These are phyloP conservation scores for Punctoribates punctum DNA, from an alignment of 2,888 invertebrate genomes.

Conservation along the genomic window DNA sequence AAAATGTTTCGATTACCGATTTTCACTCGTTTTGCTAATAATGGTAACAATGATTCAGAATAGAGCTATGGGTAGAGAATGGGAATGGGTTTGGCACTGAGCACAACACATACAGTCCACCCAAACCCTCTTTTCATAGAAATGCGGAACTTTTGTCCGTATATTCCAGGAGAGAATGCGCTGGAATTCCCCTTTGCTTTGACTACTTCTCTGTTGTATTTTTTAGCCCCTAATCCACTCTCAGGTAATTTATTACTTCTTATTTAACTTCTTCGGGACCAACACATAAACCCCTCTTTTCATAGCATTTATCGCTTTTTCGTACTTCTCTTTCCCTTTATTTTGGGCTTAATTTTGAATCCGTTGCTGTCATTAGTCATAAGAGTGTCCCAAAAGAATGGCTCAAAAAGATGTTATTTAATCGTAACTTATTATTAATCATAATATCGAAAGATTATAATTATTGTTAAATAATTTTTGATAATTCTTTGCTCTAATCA, in stretches of 20 bases:
- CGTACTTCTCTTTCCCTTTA: neutral
- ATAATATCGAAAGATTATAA: neutral
- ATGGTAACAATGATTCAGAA: constrained; percentile 33
- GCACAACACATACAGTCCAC: neutral
- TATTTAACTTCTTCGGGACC: constrained; percentile 28
- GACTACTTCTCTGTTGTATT: neutral
- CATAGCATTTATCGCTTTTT: neutral
- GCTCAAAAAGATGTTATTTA: constrained; percentile 26
- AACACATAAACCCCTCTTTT: neutral
- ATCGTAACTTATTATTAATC: neutral
- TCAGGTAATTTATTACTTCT: constrained; percentile 31
- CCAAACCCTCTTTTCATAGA: constrained; percentile 22
- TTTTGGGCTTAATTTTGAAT: neutral
- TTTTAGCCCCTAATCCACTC: constrained; percentile 27
- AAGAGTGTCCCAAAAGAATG: constrained; percentile 7
- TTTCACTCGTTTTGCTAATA: constrained; percentile 50
- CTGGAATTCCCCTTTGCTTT: constrained; percentile 8
- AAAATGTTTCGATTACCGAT: constrained; percentile 47
- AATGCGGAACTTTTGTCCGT: neutral
- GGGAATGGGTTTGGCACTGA: neutral
- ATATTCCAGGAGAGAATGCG: neutral
- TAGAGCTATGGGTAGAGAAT: neutral
- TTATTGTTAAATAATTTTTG: neutral
- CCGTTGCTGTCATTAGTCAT: neutral
- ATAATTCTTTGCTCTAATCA: neutral